Conservation (phyloP, 1,140 invertebrate genomes). For the Triops longicaudatus region DNA sequence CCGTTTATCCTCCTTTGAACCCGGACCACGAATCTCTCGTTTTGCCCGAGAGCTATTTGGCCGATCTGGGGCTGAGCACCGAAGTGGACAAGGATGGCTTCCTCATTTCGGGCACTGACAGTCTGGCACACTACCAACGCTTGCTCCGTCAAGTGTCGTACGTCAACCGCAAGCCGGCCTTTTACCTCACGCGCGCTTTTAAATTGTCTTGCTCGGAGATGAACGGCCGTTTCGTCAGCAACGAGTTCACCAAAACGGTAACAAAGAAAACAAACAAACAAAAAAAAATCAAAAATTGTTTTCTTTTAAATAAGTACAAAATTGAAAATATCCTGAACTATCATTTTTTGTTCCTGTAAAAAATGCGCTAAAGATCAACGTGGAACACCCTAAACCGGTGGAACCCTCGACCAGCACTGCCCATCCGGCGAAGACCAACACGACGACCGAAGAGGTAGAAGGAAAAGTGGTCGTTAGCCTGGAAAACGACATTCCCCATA, state of each 20-base stretch:
- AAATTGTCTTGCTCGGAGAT: constrained; percentile 88
- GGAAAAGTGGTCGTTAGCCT: constrained; percentile 25
- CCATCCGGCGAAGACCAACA: neutral
- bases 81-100: constrained; percentile 72
- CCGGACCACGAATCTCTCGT: constrained; percentile 82
- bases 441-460: neutral
- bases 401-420: constrained; percentile 21
- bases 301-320: no score
- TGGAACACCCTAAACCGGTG: constrained; percentile 30
- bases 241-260: constrained; percentile 87
- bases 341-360: no score
- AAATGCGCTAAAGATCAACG: constrained; percentile 30
- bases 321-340: no score
- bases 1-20: constrained; percentile 86
- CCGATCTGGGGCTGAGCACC: constrained; percentile 61
- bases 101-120: constrained; percentile 72
- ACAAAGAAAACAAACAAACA: no score
- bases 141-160: constrained; percentile 82
- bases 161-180: constrained; percentile 85
- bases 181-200: constrained; percentile 88
- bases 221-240: constrained; percentile 83
- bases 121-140: constrained; percentile 73
- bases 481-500: constrained; percentile 28
- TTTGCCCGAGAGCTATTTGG: constrained; percentile 63
- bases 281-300: no score